A percentile compares a stretch with the other conserved stretches of the same genome.
Conservation (phyloP, 2,113 vertebrate genomes). For the Polypterus senegalus region DNA sequence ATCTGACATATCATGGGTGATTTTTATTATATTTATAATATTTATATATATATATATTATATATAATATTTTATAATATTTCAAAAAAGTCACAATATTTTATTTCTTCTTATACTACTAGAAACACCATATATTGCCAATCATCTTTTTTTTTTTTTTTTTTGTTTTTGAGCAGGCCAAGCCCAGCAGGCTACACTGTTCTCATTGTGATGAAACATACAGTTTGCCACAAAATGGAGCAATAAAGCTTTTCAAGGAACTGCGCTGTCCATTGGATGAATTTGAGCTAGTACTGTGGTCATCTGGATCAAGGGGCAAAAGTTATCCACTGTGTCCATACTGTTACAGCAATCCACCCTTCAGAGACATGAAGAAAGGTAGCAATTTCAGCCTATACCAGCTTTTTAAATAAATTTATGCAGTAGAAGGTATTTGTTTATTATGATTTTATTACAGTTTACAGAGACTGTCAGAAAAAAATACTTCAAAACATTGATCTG, state of each 20-base stretch:
- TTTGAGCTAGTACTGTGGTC: slow-evolving; percentile 95
- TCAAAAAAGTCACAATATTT: too few relatives aligned
- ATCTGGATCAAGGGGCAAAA: slow-evolving; percentile 82
- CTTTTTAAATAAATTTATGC: too few relatives aligned
- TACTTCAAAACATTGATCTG: too few relatives aligned
- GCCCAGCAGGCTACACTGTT: slow-evolving; percentile 88
- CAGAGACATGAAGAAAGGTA: slow-evolving; percentile 97
- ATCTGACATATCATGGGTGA: too few relatives aligned
- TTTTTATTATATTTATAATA: too few relatives aligned
- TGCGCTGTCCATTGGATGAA: slow-evolving; percentile 87
- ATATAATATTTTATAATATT: too few relatives aligned
- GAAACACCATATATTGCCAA: too few relatives aligned
- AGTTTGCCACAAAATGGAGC: slow-evolving; percentile 88
- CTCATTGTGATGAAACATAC: slow-evolving; percentile 94
- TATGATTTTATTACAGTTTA: neutral
- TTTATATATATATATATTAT: too few relatives aligned
- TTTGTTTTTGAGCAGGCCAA: slow-evolving; percentile 58
- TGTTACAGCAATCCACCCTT: slow-evolving; percentile 92
- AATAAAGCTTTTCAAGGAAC: slow-evolving; percentile 93
- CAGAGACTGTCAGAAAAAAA: neutral
- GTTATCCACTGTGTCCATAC: slow-evolving; percentile 89
- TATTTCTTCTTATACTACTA: too few relatives aligned
- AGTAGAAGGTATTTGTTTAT: neutral
- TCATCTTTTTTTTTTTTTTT: neutral
- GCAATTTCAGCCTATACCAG: neutral